A percentile compares a stretch with the other conserved stretches of the same genome.
Evolutionary conservation across 2,888 invertebrate species (phyloP).

Genomic region (Boloria euphrosyne): DNA sequence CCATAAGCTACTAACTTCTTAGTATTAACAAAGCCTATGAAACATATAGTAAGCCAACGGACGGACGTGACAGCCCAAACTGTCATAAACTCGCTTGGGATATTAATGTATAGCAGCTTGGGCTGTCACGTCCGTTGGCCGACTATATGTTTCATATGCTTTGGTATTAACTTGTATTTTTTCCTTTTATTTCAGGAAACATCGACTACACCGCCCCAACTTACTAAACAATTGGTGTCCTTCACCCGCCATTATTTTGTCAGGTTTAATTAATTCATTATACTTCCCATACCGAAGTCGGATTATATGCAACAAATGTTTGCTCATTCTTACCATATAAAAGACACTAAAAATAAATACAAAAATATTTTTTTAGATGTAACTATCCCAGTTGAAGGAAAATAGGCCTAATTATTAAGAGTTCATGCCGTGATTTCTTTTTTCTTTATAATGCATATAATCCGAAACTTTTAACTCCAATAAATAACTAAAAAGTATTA

Average conservation of each 20-base stretch:
- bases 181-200: conserved; percentile 76
- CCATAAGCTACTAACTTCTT: background rate
- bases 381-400: too few species aligned
- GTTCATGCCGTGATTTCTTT: background rate
- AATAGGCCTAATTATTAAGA: conserved; percentile 13
- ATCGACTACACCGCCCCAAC: conserved; percentile 88
- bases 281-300: background rate
- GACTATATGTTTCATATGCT: too few species aligned
- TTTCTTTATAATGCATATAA: conserved; percentile 2
- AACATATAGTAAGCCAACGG: too few species aligned
- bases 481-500: background rate
- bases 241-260: conserved; percentile 7
- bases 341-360: background rate
- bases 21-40: too few species aligned
- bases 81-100: too few species aligned
- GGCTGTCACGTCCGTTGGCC: too few species aligned
- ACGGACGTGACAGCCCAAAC: too few species aligned
- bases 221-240: conserved; percentile 73
- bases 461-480: background rate
- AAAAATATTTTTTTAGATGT: too few species aligned
- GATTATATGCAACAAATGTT: conserved; percentile 7
- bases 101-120: too few species aligned
- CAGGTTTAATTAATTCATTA: conserved; percentile 43
- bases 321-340: background rate
- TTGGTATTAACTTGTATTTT: background rate